Conservation (phyloP, 2,888 invertebrate genomes). For the Heteropelma amictum region DNA sequence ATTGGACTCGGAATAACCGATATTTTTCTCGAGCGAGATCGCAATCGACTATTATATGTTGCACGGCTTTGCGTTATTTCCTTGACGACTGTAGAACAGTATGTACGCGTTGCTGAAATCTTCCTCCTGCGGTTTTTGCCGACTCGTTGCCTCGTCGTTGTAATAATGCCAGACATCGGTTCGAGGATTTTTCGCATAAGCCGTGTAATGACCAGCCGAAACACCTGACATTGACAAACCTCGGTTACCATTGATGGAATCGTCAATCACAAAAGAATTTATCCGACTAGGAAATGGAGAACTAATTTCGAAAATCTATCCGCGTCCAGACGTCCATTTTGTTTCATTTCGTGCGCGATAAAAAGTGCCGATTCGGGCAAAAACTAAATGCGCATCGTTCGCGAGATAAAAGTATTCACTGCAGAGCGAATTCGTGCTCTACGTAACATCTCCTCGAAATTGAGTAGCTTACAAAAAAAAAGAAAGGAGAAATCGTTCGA, state of each 20-base stretch:
- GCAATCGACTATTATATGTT: conserved; percentile 69
- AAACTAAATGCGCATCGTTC: too few relatives aligned
- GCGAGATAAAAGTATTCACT: too few relatives aligned
- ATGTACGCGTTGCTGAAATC: conserved; percentile 83
- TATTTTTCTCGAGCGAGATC: neutral
- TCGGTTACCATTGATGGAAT: neutral
- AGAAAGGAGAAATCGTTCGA: neutral
- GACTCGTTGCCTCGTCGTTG: conserved; percentile 81
- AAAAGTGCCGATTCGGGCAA: too few relatives aligned
- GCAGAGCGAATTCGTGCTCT: too few relatives aligned
- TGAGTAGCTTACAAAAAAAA: neutral
- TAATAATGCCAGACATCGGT: conserved; percentile 81
- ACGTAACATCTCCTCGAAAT: too few relatives aligned
- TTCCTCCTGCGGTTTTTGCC: conserved; percentile 80
- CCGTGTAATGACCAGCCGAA: conserved; percentile 82
- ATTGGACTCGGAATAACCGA: too few relatives aligned
- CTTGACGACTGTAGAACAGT: conserved; percentile 82
- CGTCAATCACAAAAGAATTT: neutral
- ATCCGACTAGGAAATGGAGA: too few relatives aligned
- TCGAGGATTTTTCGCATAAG: conserved; percentile 81
- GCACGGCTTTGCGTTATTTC: conserved; percentile 75
- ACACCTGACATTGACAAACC: conserved; percentile 77
- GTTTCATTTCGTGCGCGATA: too few relatives aligned
- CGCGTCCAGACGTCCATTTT: too few relatives aligned
- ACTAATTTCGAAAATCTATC: too few relatives aligned